phyloP scores from a whole-genome alignment of 2,797 vertebrate species.

The Halcyon badia region DNA sequence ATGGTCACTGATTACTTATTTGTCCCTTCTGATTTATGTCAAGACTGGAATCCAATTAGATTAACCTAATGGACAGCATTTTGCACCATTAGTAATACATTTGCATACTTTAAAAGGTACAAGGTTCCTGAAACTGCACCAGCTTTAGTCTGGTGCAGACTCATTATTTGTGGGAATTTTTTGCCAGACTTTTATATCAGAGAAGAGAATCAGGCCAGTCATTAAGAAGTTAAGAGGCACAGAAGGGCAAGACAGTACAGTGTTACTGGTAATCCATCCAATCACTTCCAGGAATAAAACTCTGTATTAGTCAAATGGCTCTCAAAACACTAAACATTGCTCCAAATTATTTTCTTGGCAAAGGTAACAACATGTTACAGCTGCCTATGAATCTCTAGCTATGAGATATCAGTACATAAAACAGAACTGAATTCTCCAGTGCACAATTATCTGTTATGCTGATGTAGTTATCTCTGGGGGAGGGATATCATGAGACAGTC shows the following conservation, averaged over 20 bases:
- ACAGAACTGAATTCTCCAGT: not conserved
- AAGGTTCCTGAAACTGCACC: not conserved
- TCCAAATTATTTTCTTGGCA: not conserved
- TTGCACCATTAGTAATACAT: not conserved
- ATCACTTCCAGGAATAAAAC: slow-evolving; percentile 51
- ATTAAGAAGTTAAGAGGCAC: not conserved
- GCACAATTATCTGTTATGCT: not conserved
- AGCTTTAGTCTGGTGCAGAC: not conserved
- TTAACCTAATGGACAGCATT: not conserved
- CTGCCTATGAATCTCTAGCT: not conserved
- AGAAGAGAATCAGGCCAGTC: not conserved
- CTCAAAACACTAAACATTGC: not conserved
- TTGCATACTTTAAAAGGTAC: not conserved
- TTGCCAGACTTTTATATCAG: not conserved
- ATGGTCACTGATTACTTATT: not conserved
- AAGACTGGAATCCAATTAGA: not conserved
- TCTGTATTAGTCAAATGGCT: slow-evolving; percentile 2
- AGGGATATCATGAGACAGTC: not conserved
- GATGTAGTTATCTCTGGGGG: not conserved
- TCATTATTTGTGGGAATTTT: not conserved
- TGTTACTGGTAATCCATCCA: not conserved
- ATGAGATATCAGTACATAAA: not conserved
- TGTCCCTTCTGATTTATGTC: not conserved
- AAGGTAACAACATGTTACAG: not conserved
- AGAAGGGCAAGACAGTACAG: not conserved